These are phyloP conservation scores for Malurus splendens DNA, from an alignment of 2,797 vertebrate species.

Conservation along the genomic window DNA sequence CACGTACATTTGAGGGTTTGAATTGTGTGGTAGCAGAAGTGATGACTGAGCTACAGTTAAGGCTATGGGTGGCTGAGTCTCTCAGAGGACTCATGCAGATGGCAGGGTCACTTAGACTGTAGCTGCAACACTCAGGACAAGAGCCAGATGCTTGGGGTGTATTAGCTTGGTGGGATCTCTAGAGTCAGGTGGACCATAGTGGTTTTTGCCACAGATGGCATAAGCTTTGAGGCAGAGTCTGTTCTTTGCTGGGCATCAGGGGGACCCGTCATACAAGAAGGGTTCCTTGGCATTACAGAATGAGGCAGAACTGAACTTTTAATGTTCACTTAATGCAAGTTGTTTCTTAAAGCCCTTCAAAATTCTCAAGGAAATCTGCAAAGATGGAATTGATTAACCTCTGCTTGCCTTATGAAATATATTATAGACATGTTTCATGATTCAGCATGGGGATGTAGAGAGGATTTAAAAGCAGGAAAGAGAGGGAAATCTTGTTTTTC, in stretches of 20 bases:
- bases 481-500: not conserved
- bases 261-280: not conserved
- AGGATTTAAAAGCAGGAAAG: not conserved
- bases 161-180: not conserved
- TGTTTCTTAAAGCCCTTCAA: not conserved
- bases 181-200: not conserved
- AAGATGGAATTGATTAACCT: not conserved
- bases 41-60: not conserved
- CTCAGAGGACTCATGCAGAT: not conserved
- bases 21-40: not conserved
- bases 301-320: not conserved
- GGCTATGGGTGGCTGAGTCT: not conserved
- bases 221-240: not conserved
- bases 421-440: not conserved
- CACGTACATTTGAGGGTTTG: not conserved
- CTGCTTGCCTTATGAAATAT: not conserved
- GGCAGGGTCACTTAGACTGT: not conserved
- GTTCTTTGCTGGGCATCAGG: not conserved
- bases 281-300: not conserved
- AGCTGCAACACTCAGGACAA: not conserved
- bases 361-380: not conserved
- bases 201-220: not conserved
- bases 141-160: not conserved
- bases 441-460: not conserved
- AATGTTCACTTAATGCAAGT: not conserved